Percentiles rank a stretch among this genome's conserved stretches.
phyloP scores from a whole-genome alignment of 2,797 vertebrate species.

The Podarcis lilfordi region DNA sequence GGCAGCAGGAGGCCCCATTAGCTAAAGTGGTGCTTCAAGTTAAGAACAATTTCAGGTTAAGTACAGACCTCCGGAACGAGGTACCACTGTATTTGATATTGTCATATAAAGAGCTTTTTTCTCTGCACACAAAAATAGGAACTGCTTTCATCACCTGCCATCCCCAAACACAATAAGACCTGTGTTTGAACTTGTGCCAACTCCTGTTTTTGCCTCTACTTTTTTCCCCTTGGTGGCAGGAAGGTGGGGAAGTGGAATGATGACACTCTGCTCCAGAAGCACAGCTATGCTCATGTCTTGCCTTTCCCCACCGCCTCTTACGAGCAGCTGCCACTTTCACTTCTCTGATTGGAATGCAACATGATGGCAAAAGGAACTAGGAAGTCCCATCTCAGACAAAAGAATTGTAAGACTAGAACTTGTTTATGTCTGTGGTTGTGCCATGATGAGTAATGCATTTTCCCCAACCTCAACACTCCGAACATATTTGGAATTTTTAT shows the following conservation, averaged over 20 bases:
- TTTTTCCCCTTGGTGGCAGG: background rate
- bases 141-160: background rate
- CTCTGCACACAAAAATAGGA: too few species aligned
- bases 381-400: background rate
- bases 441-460: background rate
- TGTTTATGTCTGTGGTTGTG: background rate
- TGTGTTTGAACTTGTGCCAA: background rate
- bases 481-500: background rate
- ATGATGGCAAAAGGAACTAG: background rate
- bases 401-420: background rate
- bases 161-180: background rate
- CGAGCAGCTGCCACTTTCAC: background rate
- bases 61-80: too few species aligned
- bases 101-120: background rate
- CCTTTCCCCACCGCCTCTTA: background rate
- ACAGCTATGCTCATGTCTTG: background rate
- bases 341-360: background rate
- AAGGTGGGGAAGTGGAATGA: too few species aligned
- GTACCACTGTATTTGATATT: too few species aligned
- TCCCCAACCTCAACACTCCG: background rate
- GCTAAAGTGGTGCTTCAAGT: too few species aligned
- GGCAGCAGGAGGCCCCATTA: too few species aligned
- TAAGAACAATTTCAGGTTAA: too few species aligned
- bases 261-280: background rate
- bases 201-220: background rate